Percentiles rank a stretch among this genome's conserved stretches.
Evolutionary conservation across 2,797 vertebrate species (phyloP).

Genomic region (Leptatherina wallacei): DNA sequence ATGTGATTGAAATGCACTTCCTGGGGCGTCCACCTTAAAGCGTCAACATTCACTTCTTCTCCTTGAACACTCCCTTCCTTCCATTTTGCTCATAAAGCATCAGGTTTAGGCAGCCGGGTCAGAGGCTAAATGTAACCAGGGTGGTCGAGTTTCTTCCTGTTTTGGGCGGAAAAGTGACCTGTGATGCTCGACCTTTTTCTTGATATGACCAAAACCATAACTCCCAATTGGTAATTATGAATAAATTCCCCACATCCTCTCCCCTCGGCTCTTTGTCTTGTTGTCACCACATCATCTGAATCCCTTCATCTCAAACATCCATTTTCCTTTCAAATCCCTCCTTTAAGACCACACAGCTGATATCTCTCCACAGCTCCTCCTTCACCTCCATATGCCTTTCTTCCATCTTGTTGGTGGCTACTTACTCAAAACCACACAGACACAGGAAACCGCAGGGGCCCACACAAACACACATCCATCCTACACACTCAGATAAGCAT

Average conservation of each 20-base stretch:
- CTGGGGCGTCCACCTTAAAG: constrained; percentile 25
- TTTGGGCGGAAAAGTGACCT: constrained; percentile 36
- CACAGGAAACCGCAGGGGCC: constrained; percentile 49
- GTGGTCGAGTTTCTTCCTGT: constrained; percentile 56
- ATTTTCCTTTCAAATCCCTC: constrained; percentile 9
- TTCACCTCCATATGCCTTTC: constrained; percentile 18
- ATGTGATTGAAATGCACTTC: constrained; percentile 63
- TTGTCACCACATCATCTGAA: constrained; percentile 12
- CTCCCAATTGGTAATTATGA: constrained; percentile 20
- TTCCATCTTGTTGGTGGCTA: constrained; percentile 35
- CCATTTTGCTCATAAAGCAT: constrained; percentile 14
- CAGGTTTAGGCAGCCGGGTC: constrained; percentile 26
- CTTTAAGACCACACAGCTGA: neutral
- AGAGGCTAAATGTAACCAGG: constrained; percentile 30
- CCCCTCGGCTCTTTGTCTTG: constrained; percentile 1
- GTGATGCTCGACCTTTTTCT: constrained; percentile 13
- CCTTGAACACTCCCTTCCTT: constrained; percentile 50
- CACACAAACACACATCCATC: constrained; percentile 31
- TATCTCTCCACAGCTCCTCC: constrained; percentile 40
- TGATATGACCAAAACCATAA: neutral
- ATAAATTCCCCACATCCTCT: constrained; percentile 32
- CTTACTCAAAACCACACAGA: constrained; percentile 50
- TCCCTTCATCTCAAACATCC: constrained; percentile 31
- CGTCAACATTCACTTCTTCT: constrained; percentile 44
- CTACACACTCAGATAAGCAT: constrained; percentile 48